These are phyloP conservation scores for Stichopus horrens DNA, from an alignment of 53 echinoderm and acorn worm species.

Conservation along the genomic window DNA sequence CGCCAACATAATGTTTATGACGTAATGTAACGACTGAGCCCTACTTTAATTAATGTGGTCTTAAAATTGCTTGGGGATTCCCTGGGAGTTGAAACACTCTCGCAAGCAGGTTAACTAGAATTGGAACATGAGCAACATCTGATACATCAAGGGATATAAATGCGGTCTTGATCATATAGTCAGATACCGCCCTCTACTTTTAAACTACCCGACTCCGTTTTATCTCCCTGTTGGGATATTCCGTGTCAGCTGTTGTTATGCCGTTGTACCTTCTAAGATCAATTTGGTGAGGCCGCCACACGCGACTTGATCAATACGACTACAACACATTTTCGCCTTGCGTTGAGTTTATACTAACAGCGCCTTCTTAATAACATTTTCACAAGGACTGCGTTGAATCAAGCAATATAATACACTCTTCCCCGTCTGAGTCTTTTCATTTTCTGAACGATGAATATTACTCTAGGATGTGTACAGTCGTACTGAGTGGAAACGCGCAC, in stretches of 20 bases:
- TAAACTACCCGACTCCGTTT: neutral
- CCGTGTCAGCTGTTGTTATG: neutral
- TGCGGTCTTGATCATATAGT: neutral
- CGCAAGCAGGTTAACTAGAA: no score
- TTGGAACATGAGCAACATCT: no score
- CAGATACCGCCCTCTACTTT: neutral
- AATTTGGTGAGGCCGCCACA: neutral
- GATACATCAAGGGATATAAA: no score
- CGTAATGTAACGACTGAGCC: no score
- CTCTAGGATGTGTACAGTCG: neutral
- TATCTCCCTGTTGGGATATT: neutral
- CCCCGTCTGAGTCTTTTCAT: neutral
- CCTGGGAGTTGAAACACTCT: no score
- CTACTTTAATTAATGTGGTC: no score
- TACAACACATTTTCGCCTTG: neutral
- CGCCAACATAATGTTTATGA: no score
- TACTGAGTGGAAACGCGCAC: neutral
- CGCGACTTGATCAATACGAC: neutral
- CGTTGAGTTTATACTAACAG: neutral
- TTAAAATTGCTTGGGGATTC: no score
- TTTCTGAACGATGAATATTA: neutral
- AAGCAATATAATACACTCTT: neutral
- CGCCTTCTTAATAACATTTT: neutral
- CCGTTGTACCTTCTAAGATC: neutral
- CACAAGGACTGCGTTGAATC: neutral